Conservation (phyloP, 2,113 vertebrate genomes). For the Clarias gariepinus region DNA sequence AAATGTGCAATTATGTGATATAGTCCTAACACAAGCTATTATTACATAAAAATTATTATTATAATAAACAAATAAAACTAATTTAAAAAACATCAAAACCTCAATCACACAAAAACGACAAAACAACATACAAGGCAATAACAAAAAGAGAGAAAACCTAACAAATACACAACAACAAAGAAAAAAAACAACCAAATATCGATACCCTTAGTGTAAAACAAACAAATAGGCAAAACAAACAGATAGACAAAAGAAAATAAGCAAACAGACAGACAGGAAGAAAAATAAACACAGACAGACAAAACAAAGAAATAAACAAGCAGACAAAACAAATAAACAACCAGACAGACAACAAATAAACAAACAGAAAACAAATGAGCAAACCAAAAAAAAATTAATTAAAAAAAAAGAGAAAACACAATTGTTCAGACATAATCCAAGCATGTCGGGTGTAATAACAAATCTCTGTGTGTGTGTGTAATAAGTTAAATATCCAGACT, state of each 20-base stretch:
- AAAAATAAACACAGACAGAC: no score
- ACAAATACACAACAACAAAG: background rate
- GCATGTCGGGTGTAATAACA: background rate
- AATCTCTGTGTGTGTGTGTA: background rate
- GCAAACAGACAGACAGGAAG: background rate
- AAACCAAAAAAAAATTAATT: no score
- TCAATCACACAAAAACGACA: background rate
- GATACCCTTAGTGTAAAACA: background rate
- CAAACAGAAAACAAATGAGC: no score
- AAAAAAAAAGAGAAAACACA: background rate
- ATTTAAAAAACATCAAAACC: background rate
- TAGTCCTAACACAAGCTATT: background rate
- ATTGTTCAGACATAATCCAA: background rate
- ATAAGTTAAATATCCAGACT: constrained; percentile 21
- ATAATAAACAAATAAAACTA: background rate
- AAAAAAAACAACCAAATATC: background rate
- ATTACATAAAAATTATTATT: no score
- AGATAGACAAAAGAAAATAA: background rate
- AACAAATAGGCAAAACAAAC: background rate
- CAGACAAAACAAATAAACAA: no score
- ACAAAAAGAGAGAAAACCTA: no score
- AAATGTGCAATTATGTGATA: background rate
- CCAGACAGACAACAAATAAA: no score
- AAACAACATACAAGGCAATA: background rate
- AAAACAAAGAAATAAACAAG: no score